Evolutionary conservation across 2,113 vertebrate genomes (phyloP), one percentile per base, ranked within the genome.

Genomic region (Noctilio leporinus): DNA sequence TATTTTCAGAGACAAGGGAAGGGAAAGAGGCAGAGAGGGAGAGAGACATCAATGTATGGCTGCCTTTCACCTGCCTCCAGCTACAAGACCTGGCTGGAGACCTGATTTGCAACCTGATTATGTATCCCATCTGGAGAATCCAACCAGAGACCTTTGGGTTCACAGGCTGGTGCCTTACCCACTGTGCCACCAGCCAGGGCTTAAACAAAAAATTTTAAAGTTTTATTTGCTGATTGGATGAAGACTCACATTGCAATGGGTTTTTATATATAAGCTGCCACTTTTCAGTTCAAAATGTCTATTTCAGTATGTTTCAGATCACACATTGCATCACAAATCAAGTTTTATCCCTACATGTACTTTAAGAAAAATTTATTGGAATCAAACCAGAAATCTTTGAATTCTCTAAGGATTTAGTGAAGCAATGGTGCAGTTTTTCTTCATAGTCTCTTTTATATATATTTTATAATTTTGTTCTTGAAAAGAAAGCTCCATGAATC

Each of bases 391-490:
- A 85, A 67, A 87, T 19, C 24, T 72, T 38, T 72, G 38, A 81
- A 76, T 47, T 47, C n/a, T 80, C 19, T 10, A 55, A 70, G 64
- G 77, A 59, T 95, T 83, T 89, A 73, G 15, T 57, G n/a, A 80
- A 4, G 4, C 26, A 90, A 16, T 77, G 45, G 35, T 76, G 5
- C 10, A 70, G 40, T 40, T 92, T 86, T 84, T 30, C 19, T 89
- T 62, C 33, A 40, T 20, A 30, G 33, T 55, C 33, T 30, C 22
- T 35, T 83, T 67, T 43, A 35, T 53, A 33, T 16, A 40, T 75
- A 47, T 49, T 72, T 86, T 65, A 33, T 62, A n/a, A 55, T 64
- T 93, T 95, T 95, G 19, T 82, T 83, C 49, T 81, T 93, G 24
- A 86, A 92, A 94, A 51, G 5, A 78, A 38, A 92, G 1, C 30